Evolutionary conservation across 2,797 vertebrate species (phyloP).

Genomic region (Cyprinella venusta): DNA sequence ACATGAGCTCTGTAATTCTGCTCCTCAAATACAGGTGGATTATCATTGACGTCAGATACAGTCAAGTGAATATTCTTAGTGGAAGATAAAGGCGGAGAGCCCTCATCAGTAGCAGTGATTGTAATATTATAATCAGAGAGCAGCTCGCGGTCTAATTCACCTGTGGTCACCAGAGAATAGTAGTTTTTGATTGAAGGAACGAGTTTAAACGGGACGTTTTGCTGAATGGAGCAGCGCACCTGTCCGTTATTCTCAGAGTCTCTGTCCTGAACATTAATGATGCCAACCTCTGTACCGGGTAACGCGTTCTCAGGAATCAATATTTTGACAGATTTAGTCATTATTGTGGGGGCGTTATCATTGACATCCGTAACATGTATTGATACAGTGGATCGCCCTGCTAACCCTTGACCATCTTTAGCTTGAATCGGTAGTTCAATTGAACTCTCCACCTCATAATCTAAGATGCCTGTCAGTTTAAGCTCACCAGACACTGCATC

Average conservation of each 20-base stretch:
- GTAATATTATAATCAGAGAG: conserved; percentile 47
- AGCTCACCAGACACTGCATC: no score
- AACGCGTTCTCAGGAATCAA: conserved; percentile 39
- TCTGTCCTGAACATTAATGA: conserved; percentile 60
- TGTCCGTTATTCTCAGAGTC: conserved; percentile 59
- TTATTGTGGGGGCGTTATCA: conserved; percentile 35
- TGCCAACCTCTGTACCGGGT: conserved; percentile 52
- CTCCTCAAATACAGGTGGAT: conserved; percentile 57
- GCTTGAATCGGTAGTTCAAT: conserved; percentile 71
- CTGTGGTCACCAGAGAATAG: conserved; percentile 5
- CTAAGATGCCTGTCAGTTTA: conserved; percentile 60
- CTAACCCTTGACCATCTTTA: conserved; percentile 68
- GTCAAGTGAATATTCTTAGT: conserved; percentile 38
- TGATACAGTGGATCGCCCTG: not conserved
- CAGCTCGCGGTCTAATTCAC: conserved; percentile 45
- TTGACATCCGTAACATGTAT: not conserved
- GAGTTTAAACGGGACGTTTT: conserved; percentile 52
- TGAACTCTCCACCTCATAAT: conserved; percentile 66
- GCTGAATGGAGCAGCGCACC: conserved; percentile 51
- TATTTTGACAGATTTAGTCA: conserved; percentile 32
- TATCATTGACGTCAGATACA: conserved; percentile 51
- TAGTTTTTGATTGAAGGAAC: conserved; percentile 45
- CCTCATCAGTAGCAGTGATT: conserved; percentile 52
- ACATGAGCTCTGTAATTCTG: conserved; percentile 61
- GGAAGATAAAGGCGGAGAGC: conserved; percentile 62